Base-by-base conservation (phyloP, 2,797 vertebrate genomes). In the Spondyliosoma cantharus region DNA sequence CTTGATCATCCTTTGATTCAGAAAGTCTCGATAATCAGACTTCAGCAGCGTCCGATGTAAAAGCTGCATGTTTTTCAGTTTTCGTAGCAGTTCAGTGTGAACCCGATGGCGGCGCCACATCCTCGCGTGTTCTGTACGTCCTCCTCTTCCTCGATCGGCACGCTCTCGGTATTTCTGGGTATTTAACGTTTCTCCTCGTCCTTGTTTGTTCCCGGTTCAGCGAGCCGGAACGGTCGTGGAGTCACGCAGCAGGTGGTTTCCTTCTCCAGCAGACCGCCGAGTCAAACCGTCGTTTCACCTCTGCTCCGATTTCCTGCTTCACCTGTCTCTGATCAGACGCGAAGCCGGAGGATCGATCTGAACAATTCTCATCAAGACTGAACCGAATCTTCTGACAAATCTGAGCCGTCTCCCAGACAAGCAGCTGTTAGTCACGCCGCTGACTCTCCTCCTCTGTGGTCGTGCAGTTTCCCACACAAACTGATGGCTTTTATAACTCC, bases 401-500 rank as follows among this genome's bases (percentile, higher is more conserved):
- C 63, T 12, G 56, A 66, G 64, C 54, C 1, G 19, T 56, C 64
- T 7, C 37, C 56, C 49, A 2, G 1, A n/a, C 20, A 54, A 59
- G 16, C 66, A 45, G 72, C 48, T 48, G 63, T 24, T 60, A 2
- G 29, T 53, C n/a, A 11, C 5, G 50, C 32, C 49, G 25, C 17
- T 7, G 29, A n/a, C 32, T 1, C 68, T 70, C 20, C 57, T 74
- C 27, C 22, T 53, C 71, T 66, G 61, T 25, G 27, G 25, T 71
- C 17, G 32, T 49, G 61, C 16, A 48, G 37, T 60, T 49, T 17
- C 29, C 45, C 52, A 32, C 50, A 2, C 78, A 65, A 71, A 76
- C 64, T 54, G 81, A 77, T 72, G 62, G 45, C 57, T 84, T 78
- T 71, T 65, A 68, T 71, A 81, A 71, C 77, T 56, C 14, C 14